A percentile compares a stretch with the other conserved stretches of the same genome.
Evolutionary conservation across 1,140 invertebrate genomes (phyloP).

Genomic region (Cepaea nemoralis): DNA sequence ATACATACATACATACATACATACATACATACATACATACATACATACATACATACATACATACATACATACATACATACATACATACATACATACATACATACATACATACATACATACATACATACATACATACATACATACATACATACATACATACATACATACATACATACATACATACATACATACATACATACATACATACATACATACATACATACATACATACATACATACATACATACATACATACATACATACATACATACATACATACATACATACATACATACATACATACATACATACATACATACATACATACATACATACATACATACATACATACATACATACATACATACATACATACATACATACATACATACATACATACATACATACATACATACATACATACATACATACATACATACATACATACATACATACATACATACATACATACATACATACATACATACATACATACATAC

Average conservation of each 20-base stretch:
- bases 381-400: not conserved
- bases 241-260: too few relatives aligned
- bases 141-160: too few relatives aligned
- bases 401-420: not conserved
- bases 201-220: too few relatives aligned
- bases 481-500: not conserved
- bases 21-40: not conserved
- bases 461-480: not conserved
- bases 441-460: not conserved
- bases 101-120: too few relatives aligned
- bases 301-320: conserved; percentile 30
- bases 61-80: too few relatives aligned
- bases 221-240: too few relatives aligned
- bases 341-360: conserved; percentile 13
- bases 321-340: not conserved
- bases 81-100: too few relatives aligned
- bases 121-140: too few relatives aligned
- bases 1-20: conserved; percentile 4
- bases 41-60: not conserved
- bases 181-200: too few relatives aligned
- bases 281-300: conserved; percentile 19
- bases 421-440: not conserved
- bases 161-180: too few relatives aligned
- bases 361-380: not conserved
- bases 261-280: too few relatives aligned